A percentile compares a stretch with the other conserved stretches of the same genome.
Conservation (phyloP, 2,797 vertebrate genomes). For the Acanthurus tractus region DNA sequence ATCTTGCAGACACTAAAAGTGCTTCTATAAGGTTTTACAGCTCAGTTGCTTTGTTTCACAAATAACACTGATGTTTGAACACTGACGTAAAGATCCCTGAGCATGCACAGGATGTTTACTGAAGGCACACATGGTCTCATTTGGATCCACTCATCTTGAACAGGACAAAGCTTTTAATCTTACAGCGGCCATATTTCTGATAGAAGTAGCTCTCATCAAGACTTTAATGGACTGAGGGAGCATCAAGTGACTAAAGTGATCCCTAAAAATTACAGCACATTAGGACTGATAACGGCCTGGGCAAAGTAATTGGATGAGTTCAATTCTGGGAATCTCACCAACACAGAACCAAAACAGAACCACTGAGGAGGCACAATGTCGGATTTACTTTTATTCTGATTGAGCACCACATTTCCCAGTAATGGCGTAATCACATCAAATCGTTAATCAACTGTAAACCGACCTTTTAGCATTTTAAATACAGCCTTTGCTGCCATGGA, state of each 20-base stretch:
- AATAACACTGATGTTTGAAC: neutral
- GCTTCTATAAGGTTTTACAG: neutral
- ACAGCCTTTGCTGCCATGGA: conserved; percentile 35
- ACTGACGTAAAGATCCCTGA: neutral
- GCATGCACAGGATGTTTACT: neutral
- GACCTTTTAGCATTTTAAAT: conserved; percentile 60
- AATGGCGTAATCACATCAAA: conserved; percentile 51
- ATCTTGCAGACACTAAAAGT: neutral
- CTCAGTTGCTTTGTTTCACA: neutral
- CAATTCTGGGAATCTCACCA: conserved; percentile 39
- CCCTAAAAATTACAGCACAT: conserved; percentile 41
- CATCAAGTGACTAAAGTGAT: conserved; percentile 49
- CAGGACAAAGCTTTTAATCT: conserved; percentile 28
- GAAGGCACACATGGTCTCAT: neutral
- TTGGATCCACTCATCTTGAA: conserved; percentile 6
- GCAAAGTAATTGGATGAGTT: conserved; percentile 34
- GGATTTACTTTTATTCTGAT: conserved; percentile 29
- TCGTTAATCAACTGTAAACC: conserved; percentile 63
- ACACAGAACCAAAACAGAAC: conserved; percentile 20
- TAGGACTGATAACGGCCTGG: conserved; percentile 38
- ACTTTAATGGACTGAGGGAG: conserved; percentile 41
- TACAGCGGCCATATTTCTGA: conserved; percentile 22
- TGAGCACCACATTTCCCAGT: conserved; percentile 22
- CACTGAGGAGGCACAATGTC: conserved; percentile 14
- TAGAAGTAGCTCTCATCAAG: conserved; percentile 22